A percentile compares a stretch with the other conserved stretches of the same genome.
Evolutionary conservation across 2,888 invertebrate species (phyloP).

Genomic region (Apocheima hispidaria): DNA sequence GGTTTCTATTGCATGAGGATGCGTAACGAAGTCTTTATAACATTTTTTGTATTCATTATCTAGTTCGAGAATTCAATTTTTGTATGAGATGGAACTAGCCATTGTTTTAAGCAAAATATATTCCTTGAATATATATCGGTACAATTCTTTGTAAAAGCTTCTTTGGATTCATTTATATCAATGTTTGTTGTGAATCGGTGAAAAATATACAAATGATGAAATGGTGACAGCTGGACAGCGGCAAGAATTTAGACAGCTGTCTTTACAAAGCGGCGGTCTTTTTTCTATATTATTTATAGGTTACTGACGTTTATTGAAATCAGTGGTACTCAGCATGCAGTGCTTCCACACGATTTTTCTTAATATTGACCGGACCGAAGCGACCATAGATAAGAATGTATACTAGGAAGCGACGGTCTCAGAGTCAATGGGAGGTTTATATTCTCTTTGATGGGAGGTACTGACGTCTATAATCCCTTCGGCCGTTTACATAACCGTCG

Average conservation of each 20-base stretch:
- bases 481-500: too few relatives aligned
- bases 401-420: too few relatives aligned
- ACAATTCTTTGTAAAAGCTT: slow-evolving; percentile 4
- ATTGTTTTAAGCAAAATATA: neutral
- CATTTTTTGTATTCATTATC: neutral
- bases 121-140: slow-evolving; percentile 5
- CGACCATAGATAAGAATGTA: too few relatives aligned
- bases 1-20: neutral
- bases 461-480: too few relatives aligned
- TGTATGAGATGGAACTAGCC: neutral
- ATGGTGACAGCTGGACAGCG: neutral
- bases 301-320: too few relatives aligned
- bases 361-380: too few relatives aligned
- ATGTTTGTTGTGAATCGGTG: neutral
- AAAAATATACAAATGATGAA: neutral
- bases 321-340: too few relatives aligned
- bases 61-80: neutral
- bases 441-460: too few relatives aligned
- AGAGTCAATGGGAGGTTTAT: too few relatives aligned
- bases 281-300: too few relatives aligned
- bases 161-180: neutral
- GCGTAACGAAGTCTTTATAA: neutral
- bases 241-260: neutral
- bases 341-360: too few relatives aligned
- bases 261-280: too few relatives aligned